phyloP scores from a whole-genome alignment of 92 coral and sea anemone species.

The Epizoanthus stellaris region DNA sequence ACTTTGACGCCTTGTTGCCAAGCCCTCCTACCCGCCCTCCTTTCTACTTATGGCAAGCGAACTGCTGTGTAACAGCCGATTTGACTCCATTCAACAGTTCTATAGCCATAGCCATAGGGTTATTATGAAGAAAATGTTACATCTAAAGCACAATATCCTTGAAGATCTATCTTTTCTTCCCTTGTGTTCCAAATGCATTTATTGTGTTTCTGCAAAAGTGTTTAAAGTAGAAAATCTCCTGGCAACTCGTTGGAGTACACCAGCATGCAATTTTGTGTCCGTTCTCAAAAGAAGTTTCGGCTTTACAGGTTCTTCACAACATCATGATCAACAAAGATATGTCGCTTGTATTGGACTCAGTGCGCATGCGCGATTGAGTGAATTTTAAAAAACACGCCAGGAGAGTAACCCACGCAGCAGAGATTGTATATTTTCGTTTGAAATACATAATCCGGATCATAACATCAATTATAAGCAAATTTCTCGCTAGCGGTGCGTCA shows the following conservation, averaged over 20 bases:
- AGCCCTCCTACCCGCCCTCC: background rate
- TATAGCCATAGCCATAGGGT: too few relatives aligned
- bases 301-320: background rate
- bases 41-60: background rate
- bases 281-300: background rate
- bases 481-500: background rate
- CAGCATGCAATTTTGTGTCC: background rate
- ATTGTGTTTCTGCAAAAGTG: background rate
- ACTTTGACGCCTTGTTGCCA: background rate
- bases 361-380: background rate
- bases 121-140: background rate
- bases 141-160: too few relatives aligned
- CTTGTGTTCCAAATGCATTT: background rate
- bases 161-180: background rate
- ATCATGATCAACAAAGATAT: background rate
- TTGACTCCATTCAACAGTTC: background rate
- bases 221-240: background rate
- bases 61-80: background rate
- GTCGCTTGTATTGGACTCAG: background rate
- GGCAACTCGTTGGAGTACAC: background rate
- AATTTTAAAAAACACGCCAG: conserved; percentile 27
- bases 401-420: background rate
- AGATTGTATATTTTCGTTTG: background rate
- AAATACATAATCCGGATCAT: conserved; percentile 6
- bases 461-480: conserved; percentile 13